These are phyloP conservation scores for Ctenochaetus hawaiiensis DNA, from an alignment of 2,797 vertebrate genomes.

Conservation along the genomic window DNA sequence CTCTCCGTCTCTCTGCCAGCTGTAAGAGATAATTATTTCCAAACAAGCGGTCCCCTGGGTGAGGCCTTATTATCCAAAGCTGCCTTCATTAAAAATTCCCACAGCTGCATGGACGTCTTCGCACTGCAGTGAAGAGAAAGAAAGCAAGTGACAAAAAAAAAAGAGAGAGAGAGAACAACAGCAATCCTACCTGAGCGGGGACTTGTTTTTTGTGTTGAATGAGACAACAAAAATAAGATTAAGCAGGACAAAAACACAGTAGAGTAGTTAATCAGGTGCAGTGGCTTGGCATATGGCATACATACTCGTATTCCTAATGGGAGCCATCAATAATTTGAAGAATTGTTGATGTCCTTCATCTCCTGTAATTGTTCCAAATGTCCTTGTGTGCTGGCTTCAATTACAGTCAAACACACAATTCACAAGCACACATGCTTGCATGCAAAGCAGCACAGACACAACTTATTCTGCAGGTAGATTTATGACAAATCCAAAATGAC, in stretches of 20 bases:
- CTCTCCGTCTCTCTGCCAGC: constrained; percentile 64
- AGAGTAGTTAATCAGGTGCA: constrained; percentile 46
- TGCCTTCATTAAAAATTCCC: constrained; percentile 79
- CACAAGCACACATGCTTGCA: constrained; percentile 4
- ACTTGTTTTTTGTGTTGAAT: constrained; percentile 50
- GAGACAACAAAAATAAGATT: constrained; percentile 36
- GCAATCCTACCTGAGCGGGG: constrained; percentile 31
- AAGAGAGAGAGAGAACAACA: constrained; percentile 4
- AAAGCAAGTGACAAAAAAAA: constrained; percentile 28
- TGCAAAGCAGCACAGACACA: constrained; percentile 24
- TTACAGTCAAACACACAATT: constrained; percentile 20
- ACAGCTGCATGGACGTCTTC: constrained; percentile 64
- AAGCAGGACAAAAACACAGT: constrained; percentile 16
- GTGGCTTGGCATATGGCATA: constrained; percentile 44
- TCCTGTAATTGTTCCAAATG: constrained; percentile 54
- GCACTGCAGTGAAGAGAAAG: constrained; percentile 31
- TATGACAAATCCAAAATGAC: constrained; percentile 64
- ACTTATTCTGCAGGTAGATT: constrained; percentile 57
- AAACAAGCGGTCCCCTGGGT: constrained; percentile 81
- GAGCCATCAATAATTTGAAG: constrained; percentile 56
- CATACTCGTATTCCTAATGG: constrained; percentile 39
- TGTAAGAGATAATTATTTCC: constrained; percentile 84
- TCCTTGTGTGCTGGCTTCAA: constrained; percentile 54
- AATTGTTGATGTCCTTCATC: constrained; percentile 61
- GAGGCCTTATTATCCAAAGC: constrained; percentile 71